Conservation (phyloP, 2,888 invertebrate species). For the Suillia variegata region DNA sequence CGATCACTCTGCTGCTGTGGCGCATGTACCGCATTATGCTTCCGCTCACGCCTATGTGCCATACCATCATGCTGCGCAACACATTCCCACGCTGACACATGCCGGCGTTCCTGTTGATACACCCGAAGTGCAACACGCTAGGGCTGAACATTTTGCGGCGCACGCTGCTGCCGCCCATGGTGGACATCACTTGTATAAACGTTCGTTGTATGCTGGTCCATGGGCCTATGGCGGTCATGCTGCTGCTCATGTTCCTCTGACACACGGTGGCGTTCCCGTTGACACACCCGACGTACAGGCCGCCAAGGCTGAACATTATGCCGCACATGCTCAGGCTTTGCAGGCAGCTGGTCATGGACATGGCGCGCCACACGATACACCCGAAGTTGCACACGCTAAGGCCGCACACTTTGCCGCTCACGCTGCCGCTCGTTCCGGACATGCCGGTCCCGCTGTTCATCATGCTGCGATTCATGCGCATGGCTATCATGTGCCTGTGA, state of each 20-base stretch:
- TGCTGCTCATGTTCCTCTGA: constrained; percentile 52
- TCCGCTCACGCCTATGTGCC: constrained; percentile 54
- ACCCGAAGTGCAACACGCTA: constrained; percentile 64
- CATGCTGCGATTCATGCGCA: constrained; percentile 38
- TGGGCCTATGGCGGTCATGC: constrained; percentile 49
- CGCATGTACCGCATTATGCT: constrained; percentile 46
- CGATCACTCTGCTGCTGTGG: constrained; percentile 32
- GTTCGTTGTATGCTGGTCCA: constrained; percentile 57
- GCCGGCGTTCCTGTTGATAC: constrained; percentile 61
- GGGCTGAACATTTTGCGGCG: constrained; percentile 63
- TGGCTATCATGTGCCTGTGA: constrained; percentile 58
- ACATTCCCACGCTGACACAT: constrained; percentile 50
- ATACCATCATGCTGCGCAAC: constrained; percentile 43
- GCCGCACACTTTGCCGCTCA: constrained; percentile 60
- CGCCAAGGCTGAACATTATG: constrained; percentile 60
- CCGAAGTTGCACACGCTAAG: constrained; percentile 62
- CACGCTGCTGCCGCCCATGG: constrained; percentile 59
- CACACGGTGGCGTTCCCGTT: constrained; percentile 62
- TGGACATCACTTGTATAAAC: constrained; percentile 61
- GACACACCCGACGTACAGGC: constrained; percentile 64
- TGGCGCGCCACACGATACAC: constrained; percentile 60
- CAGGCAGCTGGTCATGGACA: constrained; percentile 49
- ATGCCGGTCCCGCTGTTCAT: constrained; percentile 39
- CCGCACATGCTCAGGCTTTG: constrained; percentile 58
- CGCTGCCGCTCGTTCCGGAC: constrained; percentile 56